Evolutionary conservation across 1,140 invertebrate genomes (phyloP).

Genomic region (Ips typographus): DNA sequence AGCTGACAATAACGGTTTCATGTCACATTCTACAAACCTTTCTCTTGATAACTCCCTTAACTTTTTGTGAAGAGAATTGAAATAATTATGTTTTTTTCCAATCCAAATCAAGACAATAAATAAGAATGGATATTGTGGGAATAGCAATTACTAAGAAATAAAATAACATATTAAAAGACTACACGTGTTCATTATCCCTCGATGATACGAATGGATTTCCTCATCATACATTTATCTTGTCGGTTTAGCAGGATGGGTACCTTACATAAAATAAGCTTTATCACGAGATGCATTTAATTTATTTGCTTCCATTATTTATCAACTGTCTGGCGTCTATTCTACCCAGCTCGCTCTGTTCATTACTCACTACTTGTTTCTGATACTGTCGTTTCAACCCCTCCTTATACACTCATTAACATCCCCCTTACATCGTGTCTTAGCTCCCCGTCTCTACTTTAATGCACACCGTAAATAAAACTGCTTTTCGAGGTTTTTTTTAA

Average conservation of each 20-base stretch:
- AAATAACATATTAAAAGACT: too few relatives aligned
- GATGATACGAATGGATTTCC: too few relatives aligned
- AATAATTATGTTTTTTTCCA: too few relatives aligned
- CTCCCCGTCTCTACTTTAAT: constrained; percentile 12
- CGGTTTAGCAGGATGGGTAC: too few relatives aligned
- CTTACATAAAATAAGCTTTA: neutral
- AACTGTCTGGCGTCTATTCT: constrained; percentile 20
- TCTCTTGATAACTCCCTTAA: too few relatives aligned
- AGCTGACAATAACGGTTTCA: too few relatives aligned
- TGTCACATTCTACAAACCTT: too few relatives aligned
- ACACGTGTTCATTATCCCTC: too few relatives aligned
- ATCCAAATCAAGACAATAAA: neutral
- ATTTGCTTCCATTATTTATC: constrained; percentile 30
- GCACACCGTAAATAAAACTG: constrained; percentile 23
- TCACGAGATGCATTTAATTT: constrained; percentile 30
- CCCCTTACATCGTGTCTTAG: constrained; percentile 28
- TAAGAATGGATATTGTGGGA: neutral
- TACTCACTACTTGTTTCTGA: constrained; percentile 34
- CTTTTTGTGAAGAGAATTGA: too few relatives aligned
- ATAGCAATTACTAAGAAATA: too few relatives aligned
- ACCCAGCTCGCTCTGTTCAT: constrained; percentile 17
- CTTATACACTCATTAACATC: constrained; percentile 29
- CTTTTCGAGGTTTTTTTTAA: constrained; percentile 23
- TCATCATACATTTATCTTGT: too few relatives aligned
- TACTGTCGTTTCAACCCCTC: constrained; percentile 29